These are phyloP conservation scores for Neofelis nebulosa DNA, from an alignment of 2,113 vertebrate species.

Conservation along the genomic window DNA sequence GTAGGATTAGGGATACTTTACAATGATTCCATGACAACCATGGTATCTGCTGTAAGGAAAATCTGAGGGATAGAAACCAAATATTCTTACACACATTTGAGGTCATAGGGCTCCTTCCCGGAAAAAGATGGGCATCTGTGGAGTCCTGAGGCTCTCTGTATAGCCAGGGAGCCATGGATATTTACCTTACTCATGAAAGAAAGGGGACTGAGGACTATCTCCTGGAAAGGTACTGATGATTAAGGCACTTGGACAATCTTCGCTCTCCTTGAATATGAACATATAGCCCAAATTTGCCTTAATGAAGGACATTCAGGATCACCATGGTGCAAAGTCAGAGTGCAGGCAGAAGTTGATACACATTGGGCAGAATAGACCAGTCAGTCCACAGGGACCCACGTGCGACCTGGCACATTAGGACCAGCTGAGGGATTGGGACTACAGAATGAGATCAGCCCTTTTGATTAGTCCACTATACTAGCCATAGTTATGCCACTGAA, in stretches of 20 bases:
- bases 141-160: not conserved
- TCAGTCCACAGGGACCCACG: not conserved
- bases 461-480: not conserved
- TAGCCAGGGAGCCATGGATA: not conserved
- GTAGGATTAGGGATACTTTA: not conserved
- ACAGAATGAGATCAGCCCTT: not conserved
- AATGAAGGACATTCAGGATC: not conserved
- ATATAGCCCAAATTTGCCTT: not conserved
- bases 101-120: not conserved
- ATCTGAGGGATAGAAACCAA: not conserved
- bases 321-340: not conserved
- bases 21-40: not conserved
- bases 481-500: not conserved
- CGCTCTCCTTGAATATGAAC: not conserved
- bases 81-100: not conserved
- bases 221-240: not conserved
- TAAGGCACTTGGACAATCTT: not conserved
- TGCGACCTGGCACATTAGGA: rapidly evolving
- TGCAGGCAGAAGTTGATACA: rapidly evolving
- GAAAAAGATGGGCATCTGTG: not conserved
- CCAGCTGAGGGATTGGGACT: too few relatives aligned
- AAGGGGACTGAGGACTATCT: not conserved
- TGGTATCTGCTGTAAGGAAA: not conserved
- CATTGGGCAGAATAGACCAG: not conserved
- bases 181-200: not conserved